These are phyloP conservation scores for Conus betulinus DNA, from an alignment of 1,140 invertebrate species.

Conservation along the genomic window DNA sequence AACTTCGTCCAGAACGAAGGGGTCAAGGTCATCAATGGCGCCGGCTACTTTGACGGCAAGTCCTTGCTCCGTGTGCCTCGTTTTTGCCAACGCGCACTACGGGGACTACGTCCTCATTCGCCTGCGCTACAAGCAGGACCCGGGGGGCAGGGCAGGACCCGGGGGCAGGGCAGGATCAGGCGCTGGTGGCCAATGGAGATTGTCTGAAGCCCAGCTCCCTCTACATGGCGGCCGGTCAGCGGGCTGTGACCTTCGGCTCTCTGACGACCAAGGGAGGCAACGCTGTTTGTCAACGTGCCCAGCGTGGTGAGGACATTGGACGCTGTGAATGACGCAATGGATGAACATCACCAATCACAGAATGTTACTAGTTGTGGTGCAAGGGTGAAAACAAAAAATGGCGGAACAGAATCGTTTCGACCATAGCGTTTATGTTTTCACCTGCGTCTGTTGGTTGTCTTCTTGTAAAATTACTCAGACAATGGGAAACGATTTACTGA, in stretches of 20 bases:
- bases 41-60: conserved; percentile 59
- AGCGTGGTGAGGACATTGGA: conserved; percentile 29
- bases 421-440: too few species aligned
- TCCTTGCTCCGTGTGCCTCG: conserved; percentile 55
- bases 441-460: too few species aligned
- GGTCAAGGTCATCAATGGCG: conserved; percentile 51
- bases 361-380: too few species aligned
- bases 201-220: conserved; percentile 58
- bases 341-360: too few species aligned
- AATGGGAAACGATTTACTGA: too few species aligned
- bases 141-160: neutral
- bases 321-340: too few species aligned
- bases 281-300: conserved; percentile 45
- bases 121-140: conserved; percentile 44
- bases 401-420: too few species aligned
- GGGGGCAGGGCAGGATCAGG: conserved; percentile 37
- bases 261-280: conserved; percentile 42
- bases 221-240: conserved; percentile 62
- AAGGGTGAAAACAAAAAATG: too few species aligned
- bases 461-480: too few species aligned
- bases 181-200: conserved; percentile 60
- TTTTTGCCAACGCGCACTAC: conserved; percentile 55
- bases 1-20: conserved; percentile 53
- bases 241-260: conserved; percentile 65
- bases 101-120: conserved; percentile 54